Conservation (phyloP, 2,888 invertebrate genomes). For the Hyposoter didymator region DNA sequence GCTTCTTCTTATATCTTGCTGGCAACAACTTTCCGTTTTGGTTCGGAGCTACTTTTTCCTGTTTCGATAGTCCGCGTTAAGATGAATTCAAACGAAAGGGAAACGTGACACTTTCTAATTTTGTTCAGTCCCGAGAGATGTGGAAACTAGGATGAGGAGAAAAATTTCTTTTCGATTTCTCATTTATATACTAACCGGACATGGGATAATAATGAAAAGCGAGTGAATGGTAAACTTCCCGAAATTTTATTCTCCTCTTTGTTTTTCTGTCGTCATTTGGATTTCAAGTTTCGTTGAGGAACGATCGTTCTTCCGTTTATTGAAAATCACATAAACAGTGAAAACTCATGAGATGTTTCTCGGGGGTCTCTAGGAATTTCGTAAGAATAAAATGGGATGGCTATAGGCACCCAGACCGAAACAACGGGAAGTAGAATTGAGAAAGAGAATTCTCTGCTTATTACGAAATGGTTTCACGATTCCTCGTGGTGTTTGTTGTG, state of each 20-base stretch:
- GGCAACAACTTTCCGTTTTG: background rate
- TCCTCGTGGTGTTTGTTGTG: background rate
- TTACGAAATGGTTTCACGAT: conserved; percentile 2
- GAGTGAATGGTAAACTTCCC: background rate
- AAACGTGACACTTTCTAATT: background rate
- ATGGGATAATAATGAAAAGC: background rate
- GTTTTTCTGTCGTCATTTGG: background rate
- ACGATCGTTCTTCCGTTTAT: background rate
- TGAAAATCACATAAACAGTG: background rate
- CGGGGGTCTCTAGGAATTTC: background rate
- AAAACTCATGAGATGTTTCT: background rate
- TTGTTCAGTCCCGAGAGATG: background rate
- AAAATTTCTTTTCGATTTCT: background rate
- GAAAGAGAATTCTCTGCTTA: conserved; percentile 3
- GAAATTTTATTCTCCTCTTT: background rate
- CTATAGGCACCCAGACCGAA: background rate
- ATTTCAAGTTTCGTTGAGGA: background rate
- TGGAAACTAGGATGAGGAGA: background rate
- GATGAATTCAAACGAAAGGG: background rate
- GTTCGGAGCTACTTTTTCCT: background rate
- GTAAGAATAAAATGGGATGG: background rate
- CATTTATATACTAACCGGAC: background rate
- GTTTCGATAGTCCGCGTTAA: background rate
- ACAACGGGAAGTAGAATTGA: background rate
- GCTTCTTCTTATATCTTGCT: background rate